These are phyloP conservation scores for Hypselothyrea guttata DNA, from an alignment of 2,888 invertebrate species.

Conservation along the genomic window DNA sequence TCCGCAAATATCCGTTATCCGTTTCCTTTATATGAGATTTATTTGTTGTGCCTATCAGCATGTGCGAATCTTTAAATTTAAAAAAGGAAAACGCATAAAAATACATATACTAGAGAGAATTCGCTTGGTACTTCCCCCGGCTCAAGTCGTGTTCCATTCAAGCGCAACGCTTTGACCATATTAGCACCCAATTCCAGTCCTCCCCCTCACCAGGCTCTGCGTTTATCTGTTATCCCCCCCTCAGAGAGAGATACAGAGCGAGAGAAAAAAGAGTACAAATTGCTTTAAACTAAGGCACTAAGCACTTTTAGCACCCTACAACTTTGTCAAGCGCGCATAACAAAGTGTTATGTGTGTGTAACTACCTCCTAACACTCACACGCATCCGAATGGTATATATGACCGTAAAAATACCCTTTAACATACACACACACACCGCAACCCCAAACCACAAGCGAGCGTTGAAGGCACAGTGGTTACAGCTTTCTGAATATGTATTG, in stretches of 20 bases:
- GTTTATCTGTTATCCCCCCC: conserved; percentile 51
- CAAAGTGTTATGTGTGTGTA: conserved; percentile 73
- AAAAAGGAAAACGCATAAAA: conserved; percentile 21
- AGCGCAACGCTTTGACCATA: conserved; percentile 68
- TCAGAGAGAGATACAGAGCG: too few species aligned
- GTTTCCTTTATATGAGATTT: conserved; percentile 71
- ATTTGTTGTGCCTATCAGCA: conserved; percentile 62
- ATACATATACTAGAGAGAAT: conserved; percentile 39
- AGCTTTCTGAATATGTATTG: too few species aligned
- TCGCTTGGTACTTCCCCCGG: conserved; percentile 17
- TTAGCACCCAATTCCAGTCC: conserved; percentile 69
- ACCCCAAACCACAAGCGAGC: conserved; percentile 14
- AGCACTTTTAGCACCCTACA: conserved; percentile 65
- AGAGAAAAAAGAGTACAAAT: conserved; percentile 43
- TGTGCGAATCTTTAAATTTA: conserved; percentile 69
- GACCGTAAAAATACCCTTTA: conserved; percentile 59
- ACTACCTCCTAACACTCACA: conserved; percentile 62
- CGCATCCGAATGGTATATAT: conserved; percentile 1
- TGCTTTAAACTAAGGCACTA: conserved; percentile 77
- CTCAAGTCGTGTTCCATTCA: conserved; percentile 31
- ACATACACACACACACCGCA: conserved; percentile 17
- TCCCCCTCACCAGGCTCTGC: conserved; percentile 16
- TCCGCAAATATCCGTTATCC: conserved; percentile 73
- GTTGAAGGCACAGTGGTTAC: conserved; percentile 31
- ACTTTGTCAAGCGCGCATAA: conserved; percentile 78